Base-by-base conservation (phyloP, 92 coral and sea anemone genomes). In the Palythoa caribaeorum region DNA sequence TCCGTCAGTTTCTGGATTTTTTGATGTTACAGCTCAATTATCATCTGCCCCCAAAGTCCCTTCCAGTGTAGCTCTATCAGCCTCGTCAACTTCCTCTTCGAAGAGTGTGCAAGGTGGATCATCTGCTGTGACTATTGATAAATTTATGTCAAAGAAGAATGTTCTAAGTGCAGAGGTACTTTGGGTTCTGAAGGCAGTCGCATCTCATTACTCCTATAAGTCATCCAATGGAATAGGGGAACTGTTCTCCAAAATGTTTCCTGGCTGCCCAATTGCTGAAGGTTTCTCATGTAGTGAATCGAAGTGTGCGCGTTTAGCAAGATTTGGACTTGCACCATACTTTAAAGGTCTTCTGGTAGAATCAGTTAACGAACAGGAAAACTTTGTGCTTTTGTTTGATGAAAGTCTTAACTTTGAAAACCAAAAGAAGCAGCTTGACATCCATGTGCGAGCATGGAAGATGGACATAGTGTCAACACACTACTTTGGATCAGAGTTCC, bases 141-240 rank as follows among this genome's bases (percentile, higher is more conserved):
- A 84, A 1, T 84, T 84, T 84, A 68, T 72, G 78, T 37, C 88
- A 40, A 84, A 38, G 53, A 84, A 84, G 47, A 76, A 84, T 73
- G 88, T 84, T 38, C 78, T 72, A 84, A 84, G 78, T 44, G 88
- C 80, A 84, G 88, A 84, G 69, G 88, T 84, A 84, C 88, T 84
- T 72, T 72, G 88, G 88, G 66, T 84, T 48, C 78, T 84, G 71
- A 84, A 84, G 78, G 47, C 78, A 47, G 79, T 84, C 28, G 28
- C 70, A 62, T 16, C 37, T 71, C 87, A 84, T 84, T 84, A 69
- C 87, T 84, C 78, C 59, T 84, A 70, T 75, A 84, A 15, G 35
- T 70, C 87, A 37, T 84, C 77, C 71, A 76, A 84, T 73, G 87
- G 78, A 84, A 55, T 84, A 60, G 65, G 76, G 53, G 71, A 68